Evolutionary conservation across 2,113 vertebrate species (phyloP), one percentile per base, ranked within the genome.

Genomic region (Periophthalmodon schlosseri): DNA sequence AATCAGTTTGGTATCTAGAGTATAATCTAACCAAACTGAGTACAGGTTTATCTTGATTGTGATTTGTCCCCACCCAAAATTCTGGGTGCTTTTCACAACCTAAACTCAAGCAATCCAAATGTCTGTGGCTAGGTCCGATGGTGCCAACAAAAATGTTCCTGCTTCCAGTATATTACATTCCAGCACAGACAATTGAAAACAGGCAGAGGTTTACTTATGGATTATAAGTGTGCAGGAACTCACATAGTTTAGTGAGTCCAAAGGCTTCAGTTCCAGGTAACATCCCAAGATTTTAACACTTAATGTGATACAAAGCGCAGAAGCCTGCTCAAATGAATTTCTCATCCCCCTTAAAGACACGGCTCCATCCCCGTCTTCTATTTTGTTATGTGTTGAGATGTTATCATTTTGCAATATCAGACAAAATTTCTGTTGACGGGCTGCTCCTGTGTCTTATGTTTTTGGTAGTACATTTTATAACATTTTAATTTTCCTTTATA

Each of bases 131-230:
- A 47, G 74, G 75, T 33, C 39, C 58, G 24, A 54, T 64, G 77
- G 20, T 73, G 90, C 88, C 88, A 91, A 87, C 70, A 85, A 67
- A 84, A 91, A 88, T 78, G 69, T 85, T 90, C 72, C 73, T 13
- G 1, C 34, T 81, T 89, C 75, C 81, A 86, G 68, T 47, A 71
- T 65, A 67, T 77, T 73, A 69, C 79, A 88, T 92, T 90, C 87
- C 88, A 80, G 68, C 77, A 84, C 85, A 81, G 80, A n/a, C 66
- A 85, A 88, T 86, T 91, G 75, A 84, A 90, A 91, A 82, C 88
- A 91, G 82, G 57, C 73, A 74, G 39, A 73, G 70, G 75, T 82
- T 90, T 77, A 80, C 75, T 80, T 75, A 82, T 76, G 79, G 76
- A 85, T 84, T 68, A 79, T 64, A 77, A 75, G 23, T 71, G 73